Conservation (phyloP, 1,140 invertebrate species). For the Dendroctonus ponderosae region DNA sequence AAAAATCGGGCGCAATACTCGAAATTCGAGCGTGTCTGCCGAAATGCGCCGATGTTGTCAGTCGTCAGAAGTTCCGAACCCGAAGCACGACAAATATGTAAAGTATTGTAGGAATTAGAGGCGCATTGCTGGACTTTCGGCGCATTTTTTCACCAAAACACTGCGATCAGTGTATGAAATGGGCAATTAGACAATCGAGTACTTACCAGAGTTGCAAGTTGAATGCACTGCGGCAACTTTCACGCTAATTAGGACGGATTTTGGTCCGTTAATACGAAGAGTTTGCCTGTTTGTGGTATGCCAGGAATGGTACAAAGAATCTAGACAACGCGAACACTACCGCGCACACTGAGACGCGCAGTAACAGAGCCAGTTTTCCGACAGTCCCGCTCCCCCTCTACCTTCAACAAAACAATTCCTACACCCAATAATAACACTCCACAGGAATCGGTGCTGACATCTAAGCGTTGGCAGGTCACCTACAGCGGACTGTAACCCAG, state of each 20-base stretch:
- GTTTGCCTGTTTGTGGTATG: slow-evolving; percentile 86
- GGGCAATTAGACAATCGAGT: slow-evolving; percentile 54
- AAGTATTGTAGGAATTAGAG: slow-evolving; percentile 74
- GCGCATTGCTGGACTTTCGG: slow-evolving; percentile 70
- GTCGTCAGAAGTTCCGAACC: slow-evolving; percentile 47
- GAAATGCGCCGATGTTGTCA: slow-evolving; percentile 42
- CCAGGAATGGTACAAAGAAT: slow-evolving; percentile 93
- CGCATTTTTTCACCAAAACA: slow-evolving; percentile 58
- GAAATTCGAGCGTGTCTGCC: slow-evolving; percentile 39
- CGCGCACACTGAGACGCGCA: slow-evolving; percentile 77
- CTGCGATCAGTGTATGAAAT: slow-evolving; percentile 58
- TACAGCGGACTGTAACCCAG: too few species aligned
- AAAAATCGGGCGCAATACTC: slow-evolving; percentile 8
- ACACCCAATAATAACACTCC: too few species aligned
- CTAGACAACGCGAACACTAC: slow-evolving; percentile 83
- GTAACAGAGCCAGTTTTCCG: slow-evolving; percentile 55
- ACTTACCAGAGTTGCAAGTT: slow-evolving; percentile 67
- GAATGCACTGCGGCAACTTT: slow-evolving; percentile 59
- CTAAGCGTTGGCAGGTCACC: too few species aligned
- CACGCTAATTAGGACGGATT: slow-evolving; percentile 62
- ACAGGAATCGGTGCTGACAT: too few species aligned
- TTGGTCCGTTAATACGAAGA: slow-evolving; percentile 73
- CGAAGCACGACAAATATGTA: slow-evolving; percentile 74
- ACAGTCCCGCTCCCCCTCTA: slow-evolving; percentile 26
- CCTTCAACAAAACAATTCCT: not conserved